Percentiles rank a stretch among this genome's conserved stretches.
Conservation (phyloP, 2,797 vertebrate genomes). For the Spheniscus humboldti region DNA sequence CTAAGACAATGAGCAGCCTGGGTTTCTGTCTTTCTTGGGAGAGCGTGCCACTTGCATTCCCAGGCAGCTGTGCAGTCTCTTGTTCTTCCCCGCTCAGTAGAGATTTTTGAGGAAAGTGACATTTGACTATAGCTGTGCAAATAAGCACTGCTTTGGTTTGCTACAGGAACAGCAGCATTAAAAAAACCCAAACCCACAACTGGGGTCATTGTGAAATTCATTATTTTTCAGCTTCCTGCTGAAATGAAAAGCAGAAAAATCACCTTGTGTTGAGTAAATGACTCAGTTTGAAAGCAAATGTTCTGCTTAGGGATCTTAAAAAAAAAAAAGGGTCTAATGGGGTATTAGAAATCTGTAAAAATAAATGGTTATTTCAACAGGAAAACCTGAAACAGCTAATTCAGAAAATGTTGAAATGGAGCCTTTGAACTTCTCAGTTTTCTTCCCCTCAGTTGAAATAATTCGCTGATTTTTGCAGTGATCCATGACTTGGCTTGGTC, state of each 20-base stretch:
- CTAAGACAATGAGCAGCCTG: background rate
- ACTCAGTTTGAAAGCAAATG: conserved; percentile 23
- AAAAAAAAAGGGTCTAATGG: background rate
- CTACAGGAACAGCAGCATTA: background rate
- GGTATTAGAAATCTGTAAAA: conserved; percentile 42
- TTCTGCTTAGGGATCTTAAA: background rate
- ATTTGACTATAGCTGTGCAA: background rate
- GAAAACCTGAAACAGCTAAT: background rate
- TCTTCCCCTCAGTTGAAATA: background rate
- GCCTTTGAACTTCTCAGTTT: background rate
- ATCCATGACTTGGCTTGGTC: background rate
- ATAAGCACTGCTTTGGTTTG: background rate
- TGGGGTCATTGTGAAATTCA: conserved; percentile 4
- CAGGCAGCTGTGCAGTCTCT: background rate
- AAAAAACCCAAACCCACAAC: background rate
- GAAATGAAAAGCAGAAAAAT: conserved; percentile 45
- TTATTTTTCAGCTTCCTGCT: background rate
- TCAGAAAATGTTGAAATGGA: conserved; percentile 18
- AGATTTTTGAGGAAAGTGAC: background rate
- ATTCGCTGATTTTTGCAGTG: background rate
- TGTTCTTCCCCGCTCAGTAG: background rate
- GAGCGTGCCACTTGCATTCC: background rate
- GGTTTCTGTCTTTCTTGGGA: background rate
- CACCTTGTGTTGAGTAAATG: conserved; percentile 8
- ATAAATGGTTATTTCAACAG: conserved; percentile 35